These are phyloP conservation scores for Drosophila hawaiiensis DNA, from an alignment of 2,888 invertebrate genomes.

Conservation along the genomic window DNA sequence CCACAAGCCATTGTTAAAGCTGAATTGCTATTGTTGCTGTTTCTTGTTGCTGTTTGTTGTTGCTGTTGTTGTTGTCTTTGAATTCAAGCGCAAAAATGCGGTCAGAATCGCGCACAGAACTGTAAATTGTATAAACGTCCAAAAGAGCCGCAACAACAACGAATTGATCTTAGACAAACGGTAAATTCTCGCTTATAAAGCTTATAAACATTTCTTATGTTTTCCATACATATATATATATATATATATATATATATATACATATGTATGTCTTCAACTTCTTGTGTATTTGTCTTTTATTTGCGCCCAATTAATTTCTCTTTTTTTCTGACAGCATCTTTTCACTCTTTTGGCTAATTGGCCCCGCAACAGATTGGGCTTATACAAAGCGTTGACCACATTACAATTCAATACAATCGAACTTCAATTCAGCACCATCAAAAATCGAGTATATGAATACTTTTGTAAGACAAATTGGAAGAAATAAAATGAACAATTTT, in stretches of 20 bases:
- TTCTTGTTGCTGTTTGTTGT: constrained; percentile 8
- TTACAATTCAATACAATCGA: background rate
- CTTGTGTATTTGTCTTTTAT: constrained; percentile 58
- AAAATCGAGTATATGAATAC: background rate
- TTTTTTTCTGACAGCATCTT: constrained; percentile 42
- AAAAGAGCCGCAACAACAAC: constrained; percentile 12
- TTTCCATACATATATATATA: background rate
- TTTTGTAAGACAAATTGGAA: background rate
- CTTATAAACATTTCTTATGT: background rate
- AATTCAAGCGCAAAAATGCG: constrained; percentile 75
- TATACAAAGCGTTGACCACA: constrained; percentile 25
- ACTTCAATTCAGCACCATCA: background rate
- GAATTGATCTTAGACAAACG: constrained; percentile 58
- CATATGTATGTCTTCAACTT: constrained; percentile 3
- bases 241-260: background rate
- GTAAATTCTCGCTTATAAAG: constrained; percentile 60
- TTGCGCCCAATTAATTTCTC: constrained; percentile 75
- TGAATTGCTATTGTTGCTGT: constrained; percentile 15
- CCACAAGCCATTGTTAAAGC: constrained; percentile 38
- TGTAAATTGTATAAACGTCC: constrained; percentile 61
- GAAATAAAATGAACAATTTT: background rate
- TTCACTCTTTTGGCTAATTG: constrained; percentile 57
- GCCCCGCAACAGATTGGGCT: background rate
- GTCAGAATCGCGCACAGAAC: constrained; percentile 74
- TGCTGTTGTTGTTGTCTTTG: constrained; percentile 24